Evolutionary conservation across 2,888 invertebrate genomes (phyloP).

Genomic region (Aspidiotus destructor): DNA sequence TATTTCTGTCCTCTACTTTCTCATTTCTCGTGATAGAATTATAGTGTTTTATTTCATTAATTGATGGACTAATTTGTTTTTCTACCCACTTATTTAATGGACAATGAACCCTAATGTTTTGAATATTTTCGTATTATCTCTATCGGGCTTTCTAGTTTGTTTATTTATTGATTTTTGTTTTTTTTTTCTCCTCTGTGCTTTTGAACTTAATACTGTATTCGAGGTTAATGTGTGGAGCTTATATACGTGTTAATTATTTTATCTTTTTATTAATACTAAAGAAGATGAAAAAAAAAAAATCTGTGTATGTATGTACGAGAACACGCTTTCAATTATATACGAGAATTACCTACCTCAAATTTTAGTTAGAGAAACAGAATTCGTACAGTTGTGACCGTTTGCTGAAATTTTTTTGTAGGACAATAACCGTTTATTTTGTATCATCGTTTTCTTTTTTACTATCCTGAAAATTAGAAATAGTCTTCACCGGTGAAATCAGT

Average conservation of each 20-base stretch:
- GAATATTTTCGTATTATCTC: background rate
- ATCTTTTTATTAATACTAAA: conserved; percentile 9
- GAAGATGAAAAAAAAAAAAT: background rate
- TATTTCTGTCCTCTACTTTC: background rate
- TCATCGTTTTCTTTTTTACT: background rate
- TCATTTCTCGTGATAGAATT: background rate
- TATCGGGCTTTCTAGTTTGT: background rate
- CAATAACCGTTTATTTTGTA: background rate
- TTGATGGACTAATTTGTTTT: background rate
- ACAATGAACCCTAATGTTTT: background rate
- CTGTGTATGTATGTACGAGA: conserved; percentile 2
- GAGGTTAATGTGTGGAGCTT: conserved; percentile 33
- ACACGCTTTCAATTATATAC: background rate
- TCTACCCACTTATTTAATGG: background rate
- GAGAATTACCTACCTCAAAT: too few species aligned
- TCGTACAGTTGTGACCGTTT: too few species aligned
- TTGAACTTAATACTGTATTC: conserved; percentile 4
- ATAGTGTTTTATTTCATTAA: background rate
- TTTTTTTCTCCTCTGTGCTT: conserved; percentile 15
- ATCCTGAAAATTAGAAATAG: conserved; percentile 10
- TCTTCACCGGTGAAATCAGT: conserved; percentile 25
- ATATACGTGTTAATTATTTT: conserved; percentile 14
- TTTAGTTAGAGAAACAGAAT: too few species aligned
- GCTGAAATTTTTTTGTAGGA: background rate
- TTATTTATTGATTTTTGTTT: background rate